These are phyloP conservation scores for Pelecanus crispus DNA, from an alignment of 2,113 vertebrate species.

Conservation along the genomic window DNA sequence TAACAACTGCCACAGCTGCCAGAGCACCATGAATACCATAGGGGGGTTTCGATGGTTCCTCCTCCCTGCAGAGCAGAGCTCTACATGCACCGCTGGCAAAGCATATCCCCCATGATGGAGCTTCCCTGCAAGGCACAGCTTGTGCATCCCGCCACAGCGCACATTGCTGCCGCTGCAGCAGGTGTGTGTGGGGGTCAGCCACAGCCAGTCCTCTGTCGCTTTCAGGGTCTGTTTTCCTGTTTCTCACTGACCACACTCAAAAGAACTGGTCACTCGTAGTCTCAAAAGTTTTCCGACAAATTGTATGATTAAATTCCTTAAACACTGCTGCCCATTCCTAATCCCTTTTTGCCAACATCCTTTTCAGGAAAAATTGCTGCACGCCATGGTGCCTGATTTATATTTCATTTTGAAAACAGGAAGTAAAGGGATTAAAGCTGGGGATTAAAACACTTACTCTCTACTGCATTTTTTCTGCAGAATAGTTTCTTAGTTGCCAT, in stretches of 20 bases:
- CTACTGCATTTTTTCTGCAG: conserved; percentile 63
- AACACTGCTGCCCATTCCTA: conserved; percentile 67
- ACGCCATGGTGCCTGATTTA: conserved; percentile 70
- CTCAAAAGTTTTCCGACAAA: conserved; percentile 73
- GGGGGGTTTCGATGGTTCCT: neutral
- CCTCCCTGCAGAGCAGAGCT: neutral
- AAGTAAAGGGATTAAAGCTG: conserved; percentile 77
- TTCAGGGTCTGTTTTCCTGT: conserved; percentile 51
- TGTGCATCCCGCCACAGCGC: neutral
- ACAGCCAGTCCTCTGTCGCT: neutral
- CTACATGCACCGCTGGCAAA: neutral
- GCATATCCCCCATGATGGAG: rapidly evolving
- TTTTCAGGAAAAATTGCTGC: conserved; percentile 74
- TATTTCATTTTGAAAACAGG: conserved; percentile 79
- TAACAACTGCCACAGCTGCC: neutral
- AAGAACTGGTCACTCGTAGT: conserved; percentile 57
- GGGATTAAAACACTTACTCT: conserved; percentile 79
- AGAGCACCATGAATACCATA: neutral
- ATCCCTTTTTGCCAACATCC: conserved; percentile 70
- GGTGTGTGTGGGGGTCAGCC: neutral
- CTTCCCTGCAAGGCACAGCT: neutral
- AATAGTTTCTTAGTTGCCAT: conserved; percentile 76
- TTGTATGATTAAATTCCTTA: conserved; percentile 74
- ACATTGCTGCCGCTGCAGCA: neutral
- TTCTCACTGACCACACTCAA: conserved; percentile 59